These are phyloP conservation scores for Heliconius hermathena DNA, from an alignment of 1,140 invertebrate genomes.

Conservation along the genomic window DNA sequence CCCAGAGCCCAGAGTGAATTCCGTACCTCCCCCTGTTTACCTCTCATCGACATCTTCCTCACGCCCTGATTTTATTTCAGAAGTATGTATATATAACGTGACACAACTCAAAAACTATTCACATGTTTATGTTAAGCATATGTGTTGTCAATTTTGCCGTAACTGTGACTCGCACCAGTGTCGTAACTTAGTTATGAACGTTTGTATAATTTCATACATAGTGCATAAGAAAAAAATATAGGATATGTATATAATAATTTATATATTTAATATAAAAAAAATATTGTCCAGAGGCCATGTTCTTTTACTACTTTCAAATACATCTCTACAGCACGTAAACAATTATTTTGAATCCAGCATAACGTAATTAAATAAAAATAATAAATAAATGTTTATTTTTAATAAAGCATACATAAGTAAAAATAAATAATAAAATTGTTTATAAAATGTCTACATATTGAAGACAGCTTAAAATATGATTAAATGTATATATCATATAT, in stretches of 20 bases:
- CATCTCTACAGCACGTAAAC: not conserved
- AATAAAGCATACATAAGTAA: not conserved
- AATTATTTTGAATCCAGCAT: not conserved
- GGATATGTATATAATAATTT: constrained; percentile 12
- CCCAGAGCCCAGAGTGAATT: constrained; percentile 54
- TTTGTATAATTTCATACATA: constrained; percentile 37
- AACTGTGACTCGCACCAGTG: constrained; percentile 69
- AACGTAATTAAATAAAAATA: constrained; percentile 13
- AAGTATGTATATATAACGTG: constrained; percentile 39
- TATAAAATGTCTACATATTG: not conserved
- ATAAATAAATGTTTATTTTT: not conserved
- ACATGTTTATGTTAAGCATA: constrained; percentile 74
- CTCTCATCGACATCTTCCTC: constrained; percentile 66
- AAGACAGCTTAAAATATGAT: not conserved
- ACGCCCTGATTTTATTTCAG: constrained; percentile 71
- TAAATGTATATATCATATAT: not conserved
- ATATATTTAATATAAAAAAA: constrained; percentile 35
- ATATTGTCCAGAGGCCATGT: constrained; percentile 57
- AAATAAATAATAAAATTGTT: not conserved
- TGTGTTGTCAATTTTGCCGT: constrained; percentile 63
- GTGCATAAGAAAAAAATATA: constrained; percentile 28
- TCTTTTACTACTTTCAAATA: constrained; percentile 11
- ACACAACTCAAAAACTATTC: constrained; percentile 81
- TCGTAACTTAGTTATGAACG: constrained; percentile 46
- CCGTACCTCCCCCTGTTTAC: constrained; percentile 78